phyloP scores from a whole-genome alignment of 1,140 invertebrate genomes.

The Drosophila ohnishii region DNA sequence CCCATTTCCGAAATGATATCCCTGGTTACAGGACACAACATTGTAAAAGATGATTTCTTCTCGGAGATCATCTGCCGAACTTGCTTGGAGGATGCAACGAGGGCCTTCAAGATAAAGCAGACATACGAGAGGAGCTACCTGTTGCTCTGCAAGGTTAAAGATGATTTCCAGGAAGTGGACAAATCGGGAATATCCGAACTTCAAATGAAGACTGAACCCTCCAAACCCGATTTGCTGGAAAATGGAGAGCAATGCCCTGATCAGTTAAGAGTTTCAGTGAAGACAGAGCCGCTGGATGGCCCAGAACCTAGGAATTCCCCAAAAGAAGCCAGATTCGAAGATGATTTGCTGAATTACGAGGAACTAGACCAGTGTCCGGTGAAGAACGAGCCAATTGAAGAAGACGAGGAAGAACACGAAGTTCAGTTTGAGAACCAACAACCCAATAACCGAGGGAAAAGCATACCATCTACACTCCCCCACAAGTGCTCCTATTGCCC shows the following conservation, averaged over 20 bases:
- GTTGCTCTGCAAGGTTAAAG: background rate
- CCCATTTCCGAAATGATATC: background rate
- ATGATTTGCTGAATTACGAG: too few relatives aligned
- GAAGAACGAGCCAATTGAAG: background rate
- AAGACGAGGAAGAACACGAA: background rate
- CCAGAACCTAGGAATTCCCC: background rate
- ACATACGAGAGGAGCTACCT: background rate
- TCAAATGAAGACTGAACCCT: background rate
- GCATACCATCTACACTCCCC: background rate
- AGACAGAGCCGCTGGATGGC: background rate
- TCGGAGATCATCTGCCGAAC: constrained; percentile 1
- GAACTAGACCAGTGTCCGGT: background rate
- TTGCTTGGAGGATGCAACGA: constrained; percentile 3
- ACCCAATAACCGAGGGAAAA: background rate
- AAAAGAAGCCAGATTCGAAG: too few relatives aligned
- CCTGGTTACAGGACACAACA: background rate
- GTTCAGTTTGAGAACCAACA: background rate
- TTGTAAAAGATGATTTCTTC: background rate
- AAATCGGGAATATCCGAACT: too few relatives aligned
- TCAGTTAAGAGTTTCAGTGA: too few relatives aligned
- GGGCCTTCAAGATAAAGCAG: background rate
- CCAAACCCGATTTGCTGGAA: too few relatives aligned
- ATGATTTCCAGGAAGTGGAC: background rate
- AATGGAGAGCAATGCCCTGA: too few relatives aligned
- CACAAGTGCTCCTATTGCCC: background rate